These are phyloP conservation scores for Umimayanthus chanpuru DNA, from an alignment of 92 coral and sea anemone genomes.

Conservation along the genomic window DNA sequence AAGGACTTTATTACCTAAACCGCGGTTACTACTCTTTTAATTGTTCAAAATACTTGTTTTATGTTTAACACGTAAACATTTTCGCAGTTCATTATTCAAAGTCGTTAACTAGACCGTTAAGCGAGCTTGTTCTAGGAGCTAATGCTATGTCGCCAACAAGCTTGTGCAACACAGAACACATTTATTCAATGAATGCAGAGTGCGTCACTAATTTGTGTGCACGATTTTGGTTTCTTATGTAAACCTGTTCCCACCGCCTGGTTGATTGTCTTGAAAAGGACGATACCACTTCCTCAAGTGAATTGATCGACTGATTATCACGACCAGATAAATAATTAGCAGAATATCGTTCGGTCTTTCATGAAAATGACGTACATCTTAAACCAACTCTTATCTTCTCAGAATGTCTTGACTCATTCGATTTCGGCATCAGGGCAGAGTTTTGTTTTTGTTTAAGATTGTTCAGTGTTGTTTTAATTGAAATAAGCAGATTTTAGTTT, in stretches of 20 bases:
- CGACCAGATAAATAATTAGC: conserved; percentile 20
- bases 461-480: conserved; percentile 26
- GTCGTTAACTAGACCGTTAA: conserved; percentile 14
- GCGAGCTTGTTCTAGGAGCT: not conserved
- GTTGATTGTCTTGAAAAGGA: not conserved
- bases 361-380: conserved; percentile 2
- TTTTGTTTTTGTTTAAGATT: conserved; percentile 26
- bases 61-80: conserved; percentile 24
- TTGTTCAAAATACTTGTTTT: not conserved
- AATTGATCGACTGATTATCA: conserved; percentile 12
- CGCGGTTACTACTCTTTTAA: conserved; percentile 4
- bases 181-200: conserved; percentile 1
- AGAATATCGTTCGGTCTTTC: conserved; percentile 28
- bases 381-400: conserved; percentile 21
- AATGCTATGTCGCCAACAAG: not conserved
- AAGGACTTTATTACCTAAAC: conserved; percentile 13
- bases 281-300: not conserved
- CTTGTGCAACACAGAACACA: conserved; percentile 15
- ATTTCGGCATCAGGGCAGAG: conserved; percentile 9
- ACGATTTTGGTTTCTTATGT: not conserved
- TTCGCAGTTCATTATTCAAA: conserved; percentile 31
- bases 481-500: conserved; percentile 42
- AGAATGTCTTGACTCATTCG: conserved; percentile 29
- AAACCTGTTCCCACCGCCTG: not conserved
- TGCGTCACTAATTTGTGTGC: conserved; percentile 9